Evolutionary conservation across 2,888 invertebrate genomes (phyloP).

Genomic region (Leptopterna dolabrata): DNA sequence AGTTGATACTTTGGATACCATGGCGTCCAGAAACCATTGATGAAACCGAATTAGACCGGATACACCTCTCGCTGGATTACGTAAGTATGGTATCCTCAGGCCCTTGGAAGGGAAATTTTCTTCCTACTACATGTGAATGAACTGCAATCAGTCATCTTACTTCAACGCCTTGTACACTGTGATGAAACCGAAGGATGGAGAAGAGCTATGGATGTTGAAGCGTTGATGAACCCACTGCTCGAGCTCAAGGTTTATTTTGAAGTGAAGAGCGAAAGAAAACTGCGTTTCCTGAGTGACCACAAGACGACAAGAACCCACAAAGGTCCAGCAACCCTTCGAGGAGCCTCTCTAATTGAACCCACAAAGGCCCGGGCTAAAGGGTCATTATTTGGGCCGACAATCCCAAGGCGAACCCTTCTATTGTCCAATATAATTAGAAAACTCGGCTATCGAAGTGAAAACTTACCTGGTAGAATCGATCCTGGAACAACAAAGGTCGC

Average conservation of each 20-base stretch:
- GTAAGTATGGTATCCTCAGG: too few species aligned
- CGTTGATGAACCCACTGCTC: neutral
- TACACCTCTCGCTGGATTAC: too few species aligned
- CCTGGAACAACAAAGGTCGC: slow-evolving; percentile 25
- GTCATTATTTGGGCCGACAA: slow-evolving; percentile 46
- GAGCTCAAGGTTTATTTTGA: slow-evolving; percentile 11
- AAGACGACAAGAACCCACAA: slow-evolving; percentile 1
- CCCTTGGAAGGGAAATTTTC: too few species aligned
- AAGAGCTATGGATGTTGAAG: too few species aligned
- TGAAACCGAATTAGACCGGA: too few species aligned
- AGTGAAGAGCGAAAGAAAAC: neutral
- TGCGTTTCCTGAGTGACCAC: neutral
- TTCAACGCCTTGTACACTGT: too few species aligned
- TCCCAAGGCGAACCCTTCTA: slow-evolving; percentile 33
- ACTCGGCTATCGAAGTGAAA: slow-evolving; percentile 43
- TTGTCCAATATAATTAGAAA: slow-evolving; percentile 49
- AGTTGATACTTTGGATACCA: too few species aligned
- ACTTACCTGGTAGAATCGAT: slow-evolving; percentile 41
- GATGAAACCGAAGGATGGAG: too few species aligned
- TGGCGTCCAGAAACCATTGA: too few species aligned
- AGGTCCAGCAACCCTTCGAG: neutral
- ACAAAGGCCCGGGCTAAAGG: neutral
- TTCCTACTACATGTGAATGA: too few species aligned
- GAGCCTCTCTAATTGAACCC: slow-evolving; percentile 33
- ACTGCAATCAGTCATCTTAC: too few species aligned